phyloP scores from a whole-genome alignment of 2,113 vertebrate genomes.

The Lophius piscatorius region DNA sequence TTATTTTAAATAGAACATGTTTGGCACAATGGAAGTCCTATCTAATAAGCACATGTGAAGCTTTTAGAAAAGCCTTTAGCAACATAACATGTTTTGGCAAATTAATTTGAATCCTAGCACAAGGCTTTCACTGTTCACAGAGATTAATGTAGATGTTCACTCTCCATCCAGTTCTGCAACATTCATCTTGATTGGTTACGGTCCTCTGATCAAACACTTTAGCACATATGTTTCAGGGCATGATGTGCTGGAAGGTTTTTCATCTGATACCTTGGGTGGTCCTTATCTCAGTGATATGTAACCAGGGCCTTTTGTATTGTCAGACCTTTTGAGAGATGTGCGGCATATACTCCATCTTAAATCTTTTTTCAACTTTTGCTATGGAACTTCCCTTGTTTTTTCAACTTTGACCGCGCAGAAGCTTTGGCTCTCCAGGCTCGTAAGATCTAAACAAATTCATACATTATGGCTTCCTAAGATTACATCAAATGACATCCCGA shows the following conservation, averaged over 20 bases:
- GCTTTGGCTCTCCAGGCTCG: neutral
- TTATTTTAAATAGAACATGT: slow-evolving; percentile 3
- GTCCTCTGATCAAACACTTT: slow-evolving; percentile 50
- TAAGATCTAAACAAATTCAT: slow-evolving; percentile 6
- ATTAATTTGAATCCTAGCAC: slow-evolving; percentile 15
- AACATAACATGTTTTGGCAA: slow-evolving; percentile 19
- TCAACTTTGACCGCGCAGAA: neutral
- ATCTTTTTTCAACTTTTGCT: neutral
- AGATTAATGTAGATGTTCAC: slow-evolving; percentile 39
- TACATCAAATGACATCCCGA: neutral
- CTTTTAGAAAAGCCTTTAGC: too few species aligned
- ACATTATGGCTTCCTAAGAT: neutral
- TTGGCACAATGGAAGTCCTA: neutral
- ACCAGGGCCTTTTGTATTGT: slow-evolving; percentile 58
- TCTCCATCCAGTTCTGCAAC: slow-evolving; percentile 40
- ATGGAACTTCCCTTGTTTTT: neutral
- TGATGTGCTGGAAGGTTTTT: slow-evolving; percentile 51
- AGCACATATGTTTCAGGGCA: slow-evolving; percentile 49
- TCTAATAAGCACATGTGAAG: too few species aligned
- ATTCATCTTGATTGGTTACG: slow-evolving; percentile 35
- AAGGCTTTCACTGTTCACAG: slow-evolving; percentile 45
- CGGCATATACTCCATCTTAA: neutral
- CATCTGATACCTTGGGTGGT: slow-evolving; percentile 66
- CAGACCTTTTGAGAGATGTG: slow-evolving; percentile 38
- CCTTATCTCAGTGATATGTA: too few species aligned